Evolutionary conservation across 2,888 invertebrate species (phyloP).

Genomic region (Nomada fabriciana): DNA sequence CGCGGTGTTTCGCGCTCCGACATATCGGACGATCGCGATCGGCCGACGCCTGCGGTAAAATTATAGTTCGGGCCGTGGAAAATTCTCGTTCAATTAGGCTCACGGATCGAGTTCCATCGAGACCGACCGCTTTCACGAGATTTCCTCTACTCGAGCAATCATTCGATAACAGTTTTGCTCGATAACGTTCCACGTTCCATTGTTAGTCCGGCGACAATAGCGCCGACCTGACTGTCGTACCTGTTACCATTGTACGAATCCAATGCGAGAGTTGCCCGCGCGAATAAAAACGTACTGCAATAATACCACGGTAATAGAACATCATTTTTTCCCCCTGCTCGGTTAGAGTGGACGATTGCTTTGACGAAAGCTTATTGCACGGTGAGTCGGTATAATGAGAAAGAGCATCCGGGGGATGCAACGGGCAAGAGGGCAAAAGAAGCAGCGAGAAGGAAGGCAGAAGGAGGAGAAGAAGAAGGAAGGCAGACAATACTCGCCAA

Average conservation of each 20-base stretch:
- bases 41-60: conserved; percentile 19
- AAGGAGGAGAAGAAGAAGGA: conserved; percentile 66
- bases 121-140: background rate
- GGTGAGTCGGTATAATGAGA: conserved; percentile 61
- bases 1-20: conserved; percentile 27
- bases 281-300: too few relatives aligned
- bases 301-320: background rate
- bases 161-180: background rate
- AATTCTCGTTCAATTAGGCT: conserved; percentile 21
- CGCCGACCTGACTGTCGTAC: too few relatives aligned
- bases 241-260: too few relatives aligned
- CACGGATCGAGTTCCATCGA: background rate
- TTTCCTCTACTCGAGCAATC: background rate
- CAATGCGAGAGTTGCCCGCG: too few relatives aligned
- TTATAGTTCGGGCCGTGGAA: conserved; percentile 10
- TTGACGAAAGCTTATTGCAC: conserved; percentile 40
- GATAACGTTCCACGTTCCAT: conserved; percentile 10
- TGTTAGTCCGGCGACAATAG: background rate
- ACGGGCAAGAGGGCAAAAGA: conserved; percentile 5
- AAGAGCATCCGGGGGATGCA: conserved; percentile 22
- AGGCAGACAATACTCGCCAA: conserved; percentile 75
- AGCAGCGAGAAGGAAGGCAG: conserved; percentile 31
- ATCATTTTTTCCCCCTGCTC: conserved; percentile 32
- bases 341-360: conserved; percentile 54
- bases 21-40: conserved; percentile 39